phyloP scores from a whole-genome alignment of 2,888 invertebrate genomes.

The Drosophila algonquin region DNA sequence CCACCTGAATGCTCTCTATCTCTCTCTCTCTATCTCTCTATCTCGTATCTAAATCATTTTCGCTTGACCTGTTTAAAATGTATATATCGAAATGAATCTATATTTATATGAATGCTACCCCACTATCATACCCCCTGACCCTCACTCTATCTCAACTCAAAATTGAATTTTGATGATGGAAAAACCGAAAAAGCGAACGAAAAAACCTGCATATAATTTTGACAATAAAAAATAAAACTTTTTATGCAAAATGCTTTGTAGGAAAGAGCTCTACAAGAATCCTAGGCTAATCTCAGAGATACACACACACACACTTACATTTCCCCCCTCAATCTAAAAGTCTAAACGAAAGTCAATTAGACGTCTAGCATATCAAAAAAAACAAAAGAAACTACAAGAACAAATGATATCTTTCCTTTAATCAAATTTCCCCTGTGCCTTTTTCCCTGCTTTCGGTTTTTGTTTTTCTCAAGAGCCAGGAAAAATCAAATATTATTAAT shows the following conservation, averaged over 20 bases:
- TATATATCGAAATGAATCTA: constrained; percentile 34
- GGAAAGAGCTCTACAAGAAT: constrained; percentile 41
- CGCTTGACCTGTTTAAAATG: constrained; percentile 59
- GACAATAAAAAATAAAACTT: constrained; percentile 61
- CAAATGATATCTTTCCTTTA: constrained; percentile 9
- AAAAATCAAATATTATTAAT: constrained; percentile 13
- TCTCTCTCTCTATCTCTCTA: constrained; percentile 8
- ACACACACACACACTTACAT: background rate
- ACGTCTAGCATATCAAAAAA: constrained; percentile 62
- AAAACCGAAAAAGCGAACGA: constrained; percentile 16
- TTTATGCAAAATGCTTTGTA: constrained; percentile 54
- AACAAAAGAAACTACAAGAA: background rate
- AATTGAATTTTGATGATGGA: constrained; percentile 63
- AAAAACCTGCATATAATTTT: constrained; percentile 68
- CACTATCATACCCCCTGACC: constrained; percentile 28
- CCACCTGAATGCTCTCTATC: constrained; percentile 73
- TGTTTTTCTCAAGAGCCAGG: constrained; percentile 11
- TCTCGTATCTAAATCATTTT: constrained; percentile 46
- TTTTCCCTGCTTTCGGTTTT: constrained; percentile 54
- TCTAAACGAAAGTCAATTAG: constrained; percentile 67
- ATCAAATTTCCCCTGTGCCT: constrained; percentile 74
- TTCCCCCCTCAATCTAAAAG: constrained; percentile 5
- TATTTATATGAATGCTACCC: constrained; percentile 48
- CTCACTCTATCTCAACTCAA: constrained; percentile 51
- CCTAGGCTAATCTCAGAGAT: constrained; percentile 21